Base-by-base conservation (phyloP, 2,113 vertebrate genomes). In the Sander vitreus region DNA sequence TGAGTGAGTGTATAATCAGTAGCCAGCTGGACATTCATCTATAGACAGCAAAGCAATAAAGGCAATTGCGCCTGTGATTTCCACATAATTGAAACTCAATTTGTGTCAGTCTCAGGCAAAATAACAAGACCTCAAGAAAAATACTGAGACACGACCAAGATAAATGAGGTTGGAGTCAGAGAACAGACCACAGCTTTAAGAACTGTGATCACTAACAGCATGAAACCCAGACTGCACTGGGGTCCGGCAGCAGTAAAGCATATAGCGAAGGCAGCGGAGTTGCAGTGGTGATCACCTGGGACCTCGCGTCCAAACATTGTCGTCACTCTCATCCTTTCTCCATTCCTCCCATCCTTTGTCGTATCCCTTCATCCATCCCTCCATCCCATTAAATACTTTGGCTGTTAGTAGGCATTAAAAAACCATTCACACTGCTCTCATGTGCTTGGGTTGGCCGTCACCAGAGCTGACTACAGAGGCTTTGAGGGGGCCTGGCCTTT, bases 331-430 rank as follows among this genome's bases (percentile, higher is more conserved):
- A 70, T 81, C 85, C 68, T 73, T 70, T 88, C 76, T 84, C 76
- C 67, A 70, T 78, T 73, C 71, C 33, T 70, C 25, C 74, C 73
- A 83, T 87, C 80, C 79, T 54, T 88, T 76, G 78, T 11, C 43
- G 23, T 62, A 82, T 80, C 68, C 85, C 87, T 85, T 80, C 76
- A 85, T 82, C 83, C 69, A 73, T 54, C 36, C 71, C 62, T 65
- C 83, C 76, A 79, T 80, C 76, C 68, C 78, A 80, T 81, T 87
- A 88, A 92, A 91, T 81, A 77, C 78, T 70, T 79, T 9, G 88
- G 81, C 85, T 94, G 92, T 93, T 95, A 94, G 88, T 89, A 83
- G 84, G 90, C 90, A 93, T 95, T 95, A 93, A 94, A 94, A 94
- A 93, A 88, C 78, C 89, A 94, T 95, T 94, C 89, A 53, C 90